Conservation (phyloP, 64 coral and sea anemone species). For the Dendronephthya gigantea region DNA sequence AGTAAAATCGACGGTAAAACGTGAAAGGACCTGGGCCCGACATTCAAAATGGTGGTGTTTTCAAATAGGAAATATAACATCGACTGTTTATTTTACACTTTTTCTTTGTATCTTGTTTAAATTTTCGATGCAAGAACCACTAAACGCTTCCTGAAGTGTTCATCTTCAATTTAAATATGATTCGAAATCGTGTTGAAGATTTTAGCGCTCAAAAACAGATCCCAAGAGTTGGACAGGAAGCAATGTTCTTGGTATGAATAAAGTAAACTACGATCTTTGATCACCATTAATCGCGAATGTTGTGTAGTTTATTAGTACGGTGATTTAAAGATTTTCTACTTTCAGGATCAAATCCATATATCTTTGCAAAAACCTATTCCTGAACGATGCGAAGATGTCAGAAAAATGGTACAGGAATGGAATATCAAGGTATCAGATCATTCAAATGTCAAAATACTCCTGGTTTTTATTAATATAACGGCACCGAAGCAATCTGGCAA, state of each 20-base stretch:
- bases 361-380: slow-evolving; percentile 23
- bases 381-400: slow-evolving; percentile 38
- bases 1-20: not conserved
- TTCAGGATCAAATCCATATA: slow-evolving; percentile 29
- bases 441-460: too few relatives aligned
- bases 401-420: slow-evolving; percentile 35
- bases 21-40: not conserved
- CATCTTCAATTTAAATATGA: not conserved
- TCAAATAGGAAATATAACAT: not conserved
- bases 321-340: not conserved
- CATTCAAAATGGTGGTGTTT: not conserved
- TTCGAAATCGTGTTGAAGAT: not conserved
- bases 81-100: too few relatives aligned
- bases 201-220: not conserved
- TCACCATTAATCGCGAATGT: too few relatives aligned
- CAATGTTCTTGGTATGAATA: not conserved
- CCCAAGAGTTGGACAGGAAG: not conserved
- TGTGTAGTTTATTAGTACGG: not conserved
- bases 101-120: too few relatives aligned
- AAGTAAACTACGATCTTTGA: too few relatives aligned
- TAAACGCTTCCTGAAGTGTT: not conserved
- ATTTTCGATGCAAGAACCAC: too few relatives aligned
- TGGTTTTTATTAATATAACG: too few relatives aligned
- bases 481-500: too few relatives aligned
- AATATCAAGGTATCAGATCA: slow-evolving; percentile 19